A percentile compares a stretch with the other conserved stretches of the same genome.
Evolutionary conservation across 2,113 vertebrate genomes (phyloP).

Genomic region (Bubo scandiacus): DNA sequence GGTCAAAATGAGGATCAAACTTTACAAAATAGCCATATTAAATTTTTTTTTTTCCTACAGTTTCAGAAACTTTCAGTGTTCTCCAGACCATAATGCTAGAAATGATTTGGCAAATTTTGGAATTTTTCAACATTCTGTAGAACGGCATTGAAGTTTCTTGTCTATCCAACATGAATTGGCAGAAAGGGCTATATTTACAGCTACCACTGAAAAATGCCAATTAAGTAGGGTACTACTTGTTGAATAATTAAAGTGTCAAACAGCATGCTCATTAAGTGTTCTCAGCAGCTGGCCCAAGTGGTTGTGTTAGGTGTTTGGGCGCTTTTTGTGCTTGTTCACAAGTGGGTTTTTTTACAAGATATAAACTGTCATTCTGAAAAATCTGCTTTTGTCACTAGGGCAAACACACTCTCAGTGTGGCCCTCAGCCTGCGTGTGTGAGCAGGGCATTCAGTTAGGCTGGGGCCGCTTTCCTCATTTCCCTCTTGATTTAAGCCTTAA

Average conservation of each 20-base stretch:
- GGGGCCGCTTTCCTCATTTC: neutral
- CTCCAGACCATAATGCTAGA: neutral
- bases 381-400: neutral
- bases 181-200: neutral
- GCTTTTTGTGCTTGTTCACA: neutral
- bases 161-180: neutral
- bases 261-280: neutral
- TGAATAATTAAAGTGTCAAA: constrained; percentile 2
- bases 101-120: neutral
- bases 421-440: neutral
- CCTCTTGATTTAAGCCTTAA: neutral
- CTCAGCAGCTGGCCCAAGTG: neutral
- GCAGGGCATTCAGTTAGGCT: neutral
- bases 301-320: neutral
- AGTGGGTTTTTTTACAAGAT: neutral
- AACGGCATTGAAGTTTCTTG: neutral
- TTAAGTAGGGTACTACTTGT: neutral
- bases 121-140: neutral
- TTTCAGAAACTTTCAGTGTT: neutral
- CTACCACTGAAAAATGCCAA: neutral
- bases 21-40: neutral
- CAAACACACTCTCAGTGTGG: rapidly evolving
- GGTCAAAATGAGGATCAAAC: neutral
- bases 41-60: neutral
- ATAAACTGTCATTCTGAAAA: neutral